A percentile compares a stretch with the other conserved stretches of the same genome.
These are phyloP conservation scores for Diadophis punctatus DNA, from an alignment of 2,113 vertebrate genomes.

Conservation along the genomic window DNA sequence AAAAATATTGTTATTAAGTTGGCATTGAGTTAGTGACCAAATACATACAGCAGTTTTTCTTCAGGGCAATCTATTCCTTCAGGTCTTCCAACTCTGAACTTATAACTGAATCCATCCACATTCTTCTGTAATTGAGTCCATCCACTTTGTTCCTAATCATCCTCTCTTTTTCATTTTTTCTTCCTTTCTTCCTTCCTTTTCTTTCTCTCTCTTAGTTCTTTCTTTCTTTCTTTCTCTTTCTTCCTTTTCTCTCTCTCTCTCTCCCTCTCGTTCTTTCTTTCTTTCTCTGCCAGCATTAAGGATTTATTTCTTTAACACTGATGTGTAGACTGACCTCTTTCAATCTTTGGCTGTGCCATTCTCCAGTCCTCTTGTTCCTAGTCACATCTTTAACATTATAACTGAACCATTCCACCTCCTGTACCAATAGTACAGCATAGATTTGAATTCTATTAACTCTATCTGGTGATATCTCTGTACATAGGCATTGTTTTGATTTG, in stretches of 20 bases:
- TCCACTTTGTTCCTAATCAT: neutral
- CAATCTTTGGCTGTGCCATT: neutral
- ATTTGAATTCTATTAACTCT: neutral
- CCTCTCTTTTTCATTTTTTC: neutral
- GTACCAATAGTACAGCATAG: neutral
- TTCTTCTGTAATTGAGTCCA: neutral
- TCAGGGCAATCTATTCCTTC: neutral
- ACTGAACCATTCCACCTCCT: neutral
- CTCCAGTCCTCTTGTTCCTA: neutral
- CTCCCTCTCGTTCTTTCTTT: neutral
- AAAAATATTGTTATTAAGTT: neutral
- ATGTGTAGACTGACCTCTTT: neutral
- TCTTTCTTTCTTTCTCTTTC: too few species aligned
- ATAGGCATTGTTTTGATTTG: neutral
- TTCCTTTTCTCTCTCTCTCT: fast-evolving
- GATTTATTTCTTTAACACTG: neutral
- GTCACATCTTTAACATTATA: neutral
- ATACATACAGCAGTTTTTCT: neutral
- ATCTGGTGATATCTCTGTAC: neutral
- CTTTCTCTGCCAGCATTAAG: neutral
- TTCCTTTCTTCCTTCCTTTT: too few species aligned
- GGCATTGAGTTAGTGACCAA: neutral
- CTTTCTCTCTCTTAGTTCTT: too few species aligned
- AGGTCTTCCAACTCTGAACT: neutral
- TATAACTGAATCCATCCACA: neutral